These are phyloP conservation scores for Cheirogaleus major DNA, from an alignment of 2,797 vertebrate genomes.

Conservation along the genomic window DNA sequence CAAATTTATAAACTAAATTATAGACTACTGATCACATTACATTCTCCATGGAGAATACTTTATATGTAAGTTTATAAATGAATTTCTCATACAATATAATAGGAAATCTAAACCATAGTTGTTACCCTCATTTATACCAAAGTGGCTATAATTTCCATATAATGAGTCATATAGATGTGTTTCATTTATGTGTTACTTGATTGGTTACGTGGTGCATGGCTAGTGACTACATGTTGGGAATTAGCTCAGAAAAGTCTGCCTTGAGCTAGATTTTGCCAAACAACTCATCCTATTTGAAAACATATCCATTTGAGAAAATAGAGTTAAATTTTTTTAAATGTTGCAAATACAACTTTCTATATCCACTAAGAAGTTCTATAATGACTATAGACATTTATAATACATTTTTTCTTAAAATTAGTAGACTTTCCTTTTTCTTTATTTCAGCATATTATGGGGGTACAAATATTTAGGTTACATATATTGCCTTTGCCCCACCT, in stretches of 20 bases:
- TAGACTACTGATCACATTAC: not conserved
- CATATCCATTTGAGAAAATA: not conserved
- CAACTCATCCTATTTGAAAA: not conserved
- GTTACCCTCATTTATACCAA: not conserved
- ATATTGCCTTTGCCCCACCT: no score
- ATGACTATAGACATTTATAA: not conserved
- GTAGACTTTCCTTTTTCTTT: not conserved
- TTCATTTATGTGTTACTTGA: not conserved
- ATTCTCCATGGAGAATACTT: not conserved
- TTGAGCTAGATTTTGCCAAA: not conserved
- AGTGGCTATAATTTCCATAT: not conserved
- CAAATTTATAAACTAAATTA: not conserved
- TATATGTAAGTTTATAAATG: not conserved
- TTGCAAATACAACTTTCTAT: constrained; percentile 42
- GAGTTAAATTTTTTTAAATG: constrained; percentile 31
- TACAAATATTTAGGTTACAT: no score
- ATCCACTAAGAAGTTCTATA: not conserved
- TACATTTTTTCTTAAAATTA: not conserved
- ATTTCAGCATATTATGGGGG: no score
- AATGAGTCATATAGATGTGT: not conserved
- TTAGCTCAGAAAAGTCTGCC: not conserved
- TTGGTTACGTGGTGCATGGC: not conserved
- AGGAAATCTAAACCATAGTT: not conserved
- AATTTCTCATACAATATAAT: not conserved
- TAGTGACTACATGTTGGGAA: not conserved